Evolutionary conservation across 2,888 invertebrate genomes (phyloP).

Genomic region (Nysson spinosus): DNA sequence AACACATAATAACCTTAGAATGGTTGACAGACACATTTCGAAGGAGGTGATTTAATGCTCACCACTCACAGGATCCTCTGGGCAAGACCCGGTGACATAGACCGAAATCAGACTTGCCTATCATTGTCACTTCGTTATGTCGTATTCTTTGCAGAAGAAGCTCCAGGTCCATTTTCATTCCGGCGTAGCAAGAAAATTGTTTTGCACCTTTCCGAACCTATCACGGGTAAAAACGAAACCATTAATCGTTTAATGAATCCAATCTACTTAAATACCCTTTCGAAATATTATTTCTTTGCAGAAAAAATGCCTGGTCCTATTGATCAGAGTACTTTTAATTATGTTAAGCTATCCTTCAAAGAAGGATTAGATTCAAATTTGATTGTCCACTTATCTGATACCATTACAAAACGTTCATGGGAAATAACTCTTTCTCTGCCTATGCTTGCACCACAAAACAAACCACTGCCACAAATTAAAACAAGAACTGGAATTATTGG

Average conservation of each 20-base stretch:
- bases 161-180: constrained; percentile 87
- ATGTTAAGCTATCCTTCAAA: constrained; percentile 91
- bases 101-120: constrained; percentile 84
- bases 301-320: constrained; percentile 87
- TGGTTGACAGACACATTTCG: constrained; percentile 85
- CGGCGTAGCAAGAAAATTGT: constrained; percentile 89
- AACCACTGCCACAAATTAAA: constrained; percentile 80
- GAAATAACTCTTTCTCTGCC: constrained; percentile 76
- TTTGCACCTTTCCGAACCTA: constrained; percentile 84
- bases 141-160: constrained; percentile 89
- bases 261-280: not conserved
- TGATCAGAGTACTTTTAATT: constrained; percentile 84
- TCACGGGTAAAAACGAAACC: constrained; percentile 78
- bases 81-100: constrained; percentile 87
- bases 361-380: constrained; percentile 87
- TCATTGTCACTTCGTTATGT: constrained; percentile 85
- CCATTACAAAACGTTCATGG: constrained; percentile 83
- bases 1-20: constrained; percentile 27
- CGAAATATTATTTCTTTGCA: constrained; percentile 42
- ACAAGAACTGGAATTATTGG: constrained; percentile 94
- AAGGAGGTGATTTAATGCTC: constrained; percentile 88
- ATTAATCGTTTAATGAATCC: not conserved
- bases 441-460: no score
- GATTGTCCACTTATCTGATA: constrained; percentile 81
- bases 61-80: constrained; percentile 93